These are phyloP conservation scores for Cecidostiba fungosa DNA, from an alignment of 2,888 invertebrate species.

Conservation along the genomic window DNA sequence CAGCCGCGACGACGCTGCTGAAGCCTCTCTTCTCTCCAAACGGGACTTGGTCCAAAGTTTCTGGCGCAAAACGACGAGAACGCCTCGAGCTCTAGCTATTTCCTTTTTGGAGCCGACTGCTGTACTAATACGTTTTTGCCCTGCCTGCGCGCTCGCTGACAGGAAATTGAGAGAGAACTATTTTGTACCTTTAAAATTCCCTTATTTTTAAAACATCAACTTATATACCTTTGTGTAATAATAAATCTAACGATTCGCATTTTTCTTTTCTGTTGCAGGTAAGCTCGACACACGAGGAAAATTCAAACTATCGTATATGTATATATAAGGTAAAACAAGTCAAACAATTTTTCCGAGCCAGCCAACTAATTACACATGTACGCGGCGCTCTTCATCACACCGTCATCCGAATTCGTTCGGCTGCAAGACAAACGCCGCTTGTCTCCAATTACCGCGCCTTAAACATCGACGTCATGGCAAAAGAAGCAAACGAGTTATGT, in stretches of 20 bases:
- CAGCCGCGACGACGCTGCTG: background rate
- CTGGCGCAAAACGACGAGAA: slow-evolving; percentile 43
- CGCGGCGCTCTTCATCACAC: background rate
- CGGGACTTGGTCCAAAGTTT: slow-evolving; percentile 41
- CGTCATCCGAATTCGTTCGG: background rate
- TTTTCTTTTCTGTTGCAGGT: slow-evolving; percentile 46
- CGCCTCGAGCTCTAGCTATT: background rate
- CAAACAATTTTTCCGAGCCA: background rate
- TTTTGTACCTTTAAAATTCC: background rate
- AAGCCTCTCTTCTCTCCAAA: slow-evolving; percentile 16
- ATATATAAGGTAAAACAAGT: slow-evolving; percentile 34
- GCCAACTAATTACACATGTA: background rate
- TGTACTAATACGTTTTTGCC: slow-evolving; percentile 25
- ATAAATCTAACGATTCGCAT: background rate
- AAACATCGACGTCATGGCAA: slow-evolving; percentile 3
- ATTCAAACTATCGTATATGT: background rate
- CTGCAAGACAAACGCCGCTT: background rate
- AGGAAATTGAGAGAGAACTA: background rate
- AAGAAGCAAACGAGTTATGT: slow-evolving; percentile 27
- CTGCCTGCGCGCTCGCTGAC: no score
- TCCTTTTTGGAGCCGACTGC: slow-evolving; percentile 11
- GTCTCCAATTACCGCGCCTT: background rate
- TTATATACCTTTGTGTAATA: background rate
- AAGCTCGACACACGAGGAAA: background rate
- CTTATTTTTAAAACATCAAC: background rate